Percentiles rank a stretch among this genome's conserved stretches.
These are phyloP conservation scores for Dasypus novemcinctus DNA, from an alignment of 2,113 vertebrate genomes.

Conservation along the genomic window DNA sequence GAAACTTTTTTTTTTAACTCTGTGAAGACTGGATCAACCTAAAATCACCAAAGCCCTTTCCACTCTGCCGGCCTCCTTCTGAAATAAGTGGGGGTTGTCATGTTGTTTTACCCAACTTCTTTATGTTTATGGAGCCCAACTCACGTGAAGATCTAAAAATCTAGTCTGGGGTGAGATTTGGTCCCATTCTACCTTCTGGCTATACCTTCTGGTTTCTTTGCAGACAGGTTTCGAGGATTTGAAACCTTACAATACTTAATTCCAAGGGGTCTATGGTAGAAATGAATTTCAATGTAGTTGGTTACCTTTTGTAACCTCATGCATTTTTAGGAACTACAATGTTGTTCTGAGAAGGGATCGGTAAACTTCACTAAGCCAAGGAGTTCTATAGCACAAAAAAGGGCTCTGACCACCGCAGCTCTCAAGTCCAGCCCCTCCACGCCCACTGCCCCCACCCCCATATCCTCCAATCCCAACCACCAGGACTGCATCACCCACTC, in stretches of 20 bases:
- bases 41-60: conserved; percentile 22
- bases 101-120: neutral
- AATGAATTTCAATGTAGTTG: neutral
- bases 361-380: neutral
- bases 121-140: neutral
- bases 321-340: neutral
- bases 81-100: neutral
- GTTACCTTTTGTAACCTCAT: neutral
- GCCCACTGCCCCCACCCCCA: no score
- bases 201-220: neutral
- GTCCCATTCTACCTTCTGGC: neutral
- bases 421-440: neutral
- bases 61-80: neutral
- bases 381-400: neutral
- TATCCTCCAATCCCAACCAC: neutral
- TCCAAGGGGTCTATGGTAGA: neutral
- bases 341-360: neutral
- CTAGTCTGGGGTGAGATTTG: neutral
- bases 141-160: conserved; percentile 11
- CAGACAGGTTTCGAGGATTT: neutral
- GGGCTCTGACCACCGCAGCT: neutral
- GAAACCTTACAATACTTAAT: neutral
- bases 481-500: neutral
- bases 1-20: neutral
- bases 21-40: conserved; percentile 9